Conservation (phyloP, 2,113 vertebrate species). For the Alethe castanea region DNA sequence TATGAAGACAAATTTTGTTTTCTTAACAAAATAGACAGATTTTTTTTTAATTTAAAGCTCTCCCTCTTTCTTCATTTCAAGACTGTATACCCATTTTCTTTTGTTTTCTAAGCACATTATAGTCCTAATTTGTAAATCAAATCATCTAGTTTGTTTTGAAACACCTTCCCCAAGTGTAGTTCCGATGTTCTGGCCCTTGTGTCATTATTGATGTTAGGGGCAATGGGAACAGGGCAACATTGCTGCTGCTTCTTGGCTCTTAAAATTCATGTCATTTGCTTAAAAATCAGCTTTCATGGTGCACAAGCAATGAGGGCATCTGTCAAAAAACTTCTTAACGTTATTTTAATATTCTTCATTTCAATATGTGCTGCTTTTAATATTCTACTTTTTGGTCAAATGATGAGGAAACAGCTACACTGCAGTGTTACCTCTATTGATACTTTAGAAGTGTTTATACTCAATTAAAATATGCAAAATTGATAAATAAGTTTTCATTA, state of each 20-base stretch:
- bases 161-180: neutral
- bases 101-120: neutral
- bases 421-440: neutral
- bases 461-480: neutral
- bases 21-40: neutral
- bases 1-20: neutral
- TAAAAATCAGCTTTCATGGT: neutral
- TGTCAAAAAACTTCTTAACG: neutral
- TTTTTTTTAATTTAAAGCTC: neutral
- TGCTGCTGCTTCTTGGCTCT: neutral
- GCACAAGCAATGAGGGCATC: neutral
- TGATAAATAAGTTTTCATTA: neutral
- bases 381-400: neutral
- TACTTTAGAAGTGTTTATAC: neutral
- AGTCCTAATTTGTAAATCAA: neutral
- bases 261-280: neutral
- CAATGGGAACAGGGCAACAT: neutral
- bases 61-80: neutral
- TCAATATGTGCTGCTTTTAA: neutral
- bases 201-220: neutral
- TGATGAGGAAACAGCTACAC: neutral
- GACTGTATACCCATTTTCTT: neutral
- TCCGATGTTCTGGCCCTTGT: accelerated
- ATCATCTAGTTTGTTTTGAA: neutral
- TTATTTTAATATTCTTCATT: neutral